Evolutionary conservation across 1,140 invertebrate species (phyloP), one percentile per base, ranked within the genome.

Genomic region (Drosophila ogumai): DNA sequence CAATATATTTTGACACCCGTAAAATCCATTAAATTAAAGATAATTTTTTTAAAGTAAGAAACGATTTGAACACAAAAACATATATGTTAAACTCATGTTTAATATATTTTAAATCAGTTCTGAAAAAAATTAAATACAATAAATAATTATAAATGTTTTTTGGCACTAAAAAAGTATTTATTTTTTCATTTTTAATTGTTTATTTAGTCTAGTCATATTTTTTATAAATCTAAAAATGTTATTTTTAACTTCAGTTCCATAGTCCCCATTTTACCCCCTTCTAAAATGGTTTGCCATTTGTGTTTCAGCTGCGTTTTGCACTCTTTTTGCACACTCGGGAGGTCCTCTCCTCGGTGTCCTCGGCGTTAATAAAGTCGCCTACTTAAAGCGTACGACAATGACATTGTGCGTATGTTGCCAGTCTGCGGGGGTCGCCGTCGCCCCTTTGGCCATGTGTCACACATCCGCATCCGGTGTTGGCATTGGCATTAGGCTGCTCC

Each of bases 291-390:
- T 44, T 74, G 75, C 40, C 58, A 47, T 81, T 54, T 74, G 32
- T 34, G 22, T 75, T 80, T 75, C 19, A 72, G 41, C 60, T 57
- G 76, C 44, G 54, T 38, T 54, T 55, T 55, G 52, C 52, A 55
- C 52, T 54, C 54, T 40, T 32, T 64, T 32, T 64, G 67, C 43
- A 49, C 56, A 78, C 75, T 63, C 56, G 52, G 17, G n/a, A 49
- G 69, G 66, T 73, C 49, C 58, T 44, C 49, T 31, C 40, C 17
- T 59, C 49, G 68, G 55, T 77, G 80, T 88, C 77, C 74, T 90
- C 81, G 86, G 74, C 85, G 52, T 90, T 88, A 88, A 90, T 88
- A 85, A 88, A 90, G 81, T 88, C 86, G 69, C 77, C 81, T 90
- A 85, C 85, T 88, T 90, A 90, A 81, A 79, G 68, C 74, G 46